Evolutionary conservation across 2,113 vertebrate genomes (phyloP).

Genomic region (Rallus limicola): DNA sequence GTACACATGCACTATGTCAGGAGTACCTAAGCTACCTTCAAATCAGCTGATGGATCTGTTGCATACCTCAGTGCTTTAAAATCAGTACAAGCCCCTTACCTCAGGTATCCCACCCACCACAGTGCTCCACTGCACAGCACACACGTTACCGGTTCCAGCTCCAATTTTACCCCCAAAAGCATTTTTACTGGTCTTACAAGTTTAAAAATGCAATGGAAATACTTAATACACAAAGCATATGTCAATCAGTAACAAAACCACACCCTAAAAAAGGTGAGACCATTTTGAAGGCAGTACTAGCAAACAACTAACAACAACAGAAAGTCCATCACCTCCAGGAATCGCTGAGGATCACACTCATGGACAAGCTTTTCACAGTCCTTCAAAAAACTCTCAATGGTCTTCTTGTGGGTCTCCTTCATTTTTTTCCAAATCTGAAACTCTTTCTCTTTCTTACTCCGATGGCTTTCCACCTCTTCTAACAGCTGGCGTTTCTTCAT

Average conservation of each 20-base stretch:
- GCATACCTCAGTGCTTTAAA: not conserved
- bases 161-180: not conserved
- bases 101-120: not conserved
- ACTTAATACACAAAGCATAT: not conserved
- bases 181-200: not conserved
- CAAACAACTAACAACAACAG: not conserved
- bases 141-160: not conserved
- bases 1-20: accelerated
- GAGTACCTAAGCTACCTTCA: not conserved
- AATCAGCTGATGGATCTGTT: not conserved
- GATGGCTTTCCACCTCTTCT: conserved; percentile 61
- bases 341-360: conserved; percentile 69
- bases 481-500: conserved; percentile 59
- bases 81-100: not conserved
- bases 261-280: not conserved
- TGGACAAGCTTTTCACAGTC: conserved; percentile 73
- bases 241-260: not conserved
- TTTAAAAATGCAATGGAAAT: not conserved
- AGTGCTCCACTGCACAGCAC: not conserved
- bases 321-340: conserved; percentile 69
- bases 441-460: conserved; percentile 52
- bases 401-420: conserved; percentile 65
- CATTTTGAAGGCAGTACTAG: not conserved
- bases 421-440: conserved; percentile 67
- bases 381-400: conserved; percentile 64